phyloP scores from a whole-genome alignment of 2,797 vertebrate species.

The Ptychadena robeensis region DNA sequence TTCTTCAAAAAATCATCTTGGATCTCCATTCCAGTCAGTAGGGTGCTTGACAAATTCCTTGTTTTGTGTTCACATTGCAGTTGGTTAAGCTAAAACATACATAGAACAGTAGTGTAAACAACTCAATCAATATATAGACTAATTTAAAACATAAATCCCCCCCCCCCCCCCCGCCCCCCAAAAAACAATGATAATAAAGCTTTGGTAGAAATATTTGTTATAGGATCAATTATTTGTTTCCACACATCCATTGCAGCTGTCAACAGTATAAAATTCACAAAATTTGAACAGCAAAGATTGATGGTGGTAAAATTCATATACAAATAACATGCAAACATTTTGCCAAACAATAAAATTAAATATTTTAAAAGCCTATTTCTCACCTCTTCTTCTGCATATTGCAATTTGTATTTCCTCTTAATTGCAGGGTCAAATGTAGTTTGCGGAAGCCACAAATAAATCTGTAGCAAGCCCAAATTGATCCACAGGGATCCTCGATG shows the following conservation, averaged over 20 bases:
- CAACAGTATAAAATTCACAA: too few species aligned
- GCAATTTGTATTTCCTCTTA: constrained; percentile 92
- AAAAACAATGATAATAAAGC: too few species aligned
- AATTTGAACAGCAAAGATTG: too few species aligned
- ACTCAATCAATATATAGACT: neutral
- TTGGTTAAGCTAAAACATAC: constrained; percentile 78
- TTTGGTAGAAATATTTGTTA: too few species aligned
- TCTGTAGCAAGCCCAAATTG: constrained; percentile 89
- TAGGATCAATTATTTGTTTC: too few species aligned
- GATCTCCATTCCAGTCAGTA: constrained; percentile 86
- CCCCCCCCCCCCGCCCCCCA: too few species aligned
- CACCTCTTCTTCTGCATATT: constrained; percentile 91
- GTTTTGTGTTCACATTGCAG: constrained; percentile 90
- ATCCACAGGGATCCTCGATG: constrained; percentile 92
- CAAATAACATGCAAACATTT: too few species aligned
- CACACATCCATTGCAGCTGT: too few species aligned
- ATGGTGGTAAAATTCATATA: too few species aligned
- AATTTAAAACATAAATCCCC: too few species aligned
- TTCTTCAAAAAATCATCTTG: constrained; percentile 80
- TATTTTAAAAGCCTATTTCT: constrained; percentile 30
- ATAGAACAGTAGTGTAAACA: neutral
- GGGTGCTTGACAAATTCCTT: constrained; percentile 81
- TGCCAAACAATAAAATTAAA: too few species aligned
- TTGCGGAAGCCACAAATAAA: constrained; percentile 91
- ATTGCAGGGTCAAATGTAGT: constrained; percentile 92